Percentiles rank a stretch among this genome's conserved stretches.
phyloP scores from a whole-genome alignment of 2,113 vertebrate species.

The Lophochroa leadbeateri region DNA sequence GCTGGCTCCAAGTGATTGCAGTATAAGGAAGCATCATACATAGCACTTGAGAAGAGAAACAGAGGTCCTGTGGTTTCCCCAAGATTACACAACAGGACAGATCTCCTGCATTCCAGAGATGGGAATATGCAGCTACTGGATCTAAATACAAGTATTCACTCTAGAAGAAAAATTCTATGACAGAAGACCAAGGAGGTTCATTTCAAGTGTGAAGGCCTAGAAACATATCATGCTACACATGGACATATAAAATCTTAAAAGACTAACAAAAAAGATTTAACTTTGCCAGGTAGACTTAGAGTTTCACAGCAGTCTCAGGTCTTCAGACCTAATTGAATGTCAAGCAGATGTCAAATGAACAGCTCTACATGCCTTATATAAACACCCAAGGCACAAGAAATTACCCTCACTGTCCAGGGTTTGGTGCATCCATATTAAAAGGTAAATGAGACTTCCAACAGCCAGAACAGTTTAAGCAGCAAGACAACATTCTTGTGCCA shows the following conservation, averaged over 20 bases:
- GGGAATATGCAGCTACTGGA: not conserved
- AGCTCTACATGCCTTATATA: not conserved
- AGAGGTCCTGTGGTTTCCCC: not conserved
- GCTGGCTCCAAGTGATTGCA: not conserved
- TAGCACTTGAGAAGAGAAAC: not conserved
- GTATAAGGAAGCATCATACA: not conserved
- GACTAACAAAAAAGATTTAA: not conserved
- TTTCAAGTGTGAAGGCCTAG: not conserved
- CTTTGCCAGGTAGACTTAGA: not conserved
- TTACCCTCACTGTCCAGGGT: not conserved
- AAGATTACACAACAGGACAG: not conserved
- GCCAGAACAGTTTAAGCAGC: not conserved
- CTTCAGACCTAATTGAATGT: constrained; percentile 17
- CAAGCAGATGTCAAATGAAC: not conserved
- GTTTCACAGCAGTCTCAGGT: not conserved
- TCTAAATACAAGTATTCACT: not conserved
- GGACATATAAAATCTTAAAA: not conserved
- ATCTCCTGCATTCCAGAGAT: not conserved
- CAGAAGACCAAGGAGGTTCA: not conserved
- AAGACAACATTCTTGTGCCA: not conserved
- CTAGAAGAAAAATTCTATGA: not conserved
- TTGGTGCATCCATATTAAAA: not conserved
- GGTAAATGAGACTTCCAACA: constrained; percentile 1
- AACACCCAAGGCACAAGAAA: not conserved
- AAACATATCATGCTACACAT: not conserved